Base-by-base conservation (phyloP, 2,113 vertebrate species). In the Blennius ocellaris region DNA sequence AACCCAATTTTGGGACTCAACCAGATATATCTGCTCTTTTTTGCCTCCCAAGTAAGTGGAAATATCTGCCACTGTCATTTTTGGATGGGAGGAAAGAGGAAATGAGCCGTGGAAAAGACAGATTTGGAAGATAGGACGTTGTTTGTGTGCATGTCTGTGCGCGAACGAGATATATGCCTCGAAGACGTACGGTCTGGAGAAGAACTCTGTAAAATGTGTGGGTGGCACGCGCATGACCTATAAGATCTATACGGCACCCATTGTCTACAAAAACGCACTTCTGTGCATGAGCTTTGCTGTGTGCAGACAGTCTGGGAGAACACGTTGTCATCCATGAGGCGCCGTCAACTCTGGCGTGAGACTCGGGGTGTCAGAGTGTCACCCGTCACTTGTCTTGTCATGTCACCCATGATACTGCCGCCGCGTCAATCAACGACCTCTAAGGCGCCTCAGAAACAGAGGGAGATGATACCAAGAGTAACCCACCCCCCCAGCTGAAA, bases 21-120 rank as follows among this genome's bases (percentile, higher is more conserved):
- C 85, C 63, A 76, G 84, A 89, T 87, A 83, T 86, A 85, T 87
- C 86, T 82, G 68, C 80, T 78, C 76, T 57, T 86, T 82, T 86
- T 82, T 81, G 74, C 71, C 80, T 83, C 83, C 76, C 59, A 44
- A 84, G 73, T 77, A 83, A 88, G 84, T 83, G 84, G 81, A 84
- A 87, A 76, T 87, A 86, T 87, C 79, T 88, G 83, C 82, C 78
- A 80, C 82, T 86, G 85, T 81, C 82, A 87, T 79, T 81, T 87
- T 74, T 74, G 58, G 63, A 69, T 64, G 58, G 71, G 65, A 73
- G 67, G 62, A 60, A 41, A 37, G 62, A 85, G 73, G 87, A 91
- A 89, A 90, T 87, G 85, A 90, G 87, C 75, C 73, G 30, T 80
- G 81, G 73, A 83, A 86, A 86, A 84, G 76, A 82, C 69, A 47